phyloP scores from a whole-genome alignment of 2,797 vertebrate genomes.

The Phylloscopus collybita region DNA sequence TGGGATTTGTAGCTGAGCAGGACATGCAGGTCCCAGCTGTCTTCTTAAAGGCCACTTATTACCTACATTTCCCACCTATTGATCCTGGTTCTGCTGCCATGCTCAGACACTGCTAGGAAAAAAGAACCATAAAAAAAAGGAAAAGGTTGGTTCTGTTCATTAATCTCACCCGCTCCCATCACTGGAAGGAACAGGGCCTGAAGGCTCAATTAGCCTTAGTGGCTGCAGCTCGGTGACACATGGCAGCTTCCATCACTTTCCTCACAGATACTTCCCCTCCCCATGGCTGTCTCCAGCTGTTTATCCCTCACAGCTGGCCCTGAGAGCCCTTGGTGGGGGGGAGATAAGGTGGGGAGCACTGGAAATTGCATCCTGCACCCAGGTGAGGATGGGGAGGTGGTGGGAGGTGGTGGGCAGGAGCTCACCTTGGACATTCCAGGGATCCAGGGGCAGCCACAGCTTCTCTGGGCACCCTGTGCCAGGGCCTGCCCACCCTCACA shows the following conservation, averaged over 20 bases:
- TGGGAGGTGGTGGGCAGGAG: background rate
- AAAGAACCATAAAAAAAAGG: background rate
- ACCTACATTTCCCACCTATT: background rate
- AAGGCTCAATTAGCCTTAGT: conserved; percentile 46
- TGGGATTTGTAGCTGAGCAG: background rate
- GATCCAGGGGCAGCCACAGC: background rate
- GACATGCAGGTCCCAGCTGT: background rate
- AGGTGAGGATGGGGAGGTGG: background rate
- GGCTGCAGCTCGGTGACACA: background rate
- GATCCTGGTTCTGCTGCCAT: background rate
- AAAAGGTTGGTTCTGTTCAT: background rate
- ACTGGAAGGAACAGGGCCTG: background rate
- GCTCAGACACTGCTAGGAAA: background rate
- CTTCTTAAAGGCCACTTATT: background rate
- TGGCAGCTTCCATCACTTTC: background rate
- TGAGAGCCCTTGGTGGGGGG: background rate
- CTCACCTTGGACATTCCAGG: background rate
- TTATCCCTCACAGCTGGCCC: background rate
- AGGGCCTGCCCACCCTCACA: rapidly evolving
- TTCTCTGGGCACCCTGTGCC: background rate
- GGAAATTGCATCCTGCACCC: background rate
- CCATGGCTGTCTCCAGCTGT: background rate
- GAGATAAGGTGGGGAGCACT: background rate
- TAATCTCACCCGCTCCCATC: background rate
- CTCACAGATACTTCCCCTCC: background rate